These are phyloP conservation scores for Rhagophthalmus giganteus DNA, from an alignment of 2,888 invertebrate genomes.

Conservation along the genomic window DNA sequence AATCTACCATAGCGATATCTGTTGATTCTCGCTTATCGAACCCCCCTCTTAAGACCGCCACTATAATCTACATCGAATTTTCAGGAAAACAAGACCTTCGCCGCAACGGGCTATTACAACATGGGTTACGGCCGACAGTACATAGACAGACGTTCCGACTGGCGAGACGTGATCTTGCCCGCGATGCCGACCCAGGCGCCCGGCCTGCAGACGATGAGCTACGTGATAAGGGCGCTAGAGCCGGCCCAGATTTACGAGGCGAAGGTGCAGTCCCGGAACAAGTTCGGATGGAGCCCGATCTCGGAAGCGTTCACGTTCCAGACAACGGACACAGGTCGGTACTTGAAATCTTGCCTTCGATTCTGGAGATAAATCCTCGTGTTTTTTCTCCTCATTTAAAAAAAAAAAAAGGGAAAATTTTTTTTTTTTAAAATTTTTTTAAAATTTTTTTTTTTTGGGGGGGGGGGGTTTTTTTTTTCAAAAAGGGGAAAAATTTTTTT, in stretches of 20 bases:
- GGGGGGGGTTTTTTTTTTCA: no score
- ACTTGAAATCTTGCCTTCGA: no score
- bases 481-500: no score
- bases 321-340: constrained; percentile 66
- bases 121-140: constrained; percentile 48
- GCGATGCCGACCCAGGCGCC: constrained; percentile 55
- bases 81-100: constrained; percentile 51
- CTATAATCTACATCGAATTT: constrained; percentile 9
- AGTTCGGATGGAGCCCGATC: constrained; percentile 68
- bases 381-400: no score
- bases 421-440: no score
- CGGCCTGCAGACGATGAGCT: constrained; percentile 66
- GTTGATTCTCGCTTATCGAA: not conserved
- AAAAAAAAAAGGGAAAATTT: no score
- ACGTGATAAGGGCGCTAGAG: constrained; percentile 67
- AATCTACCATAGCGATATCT: no score
- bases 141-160: constrained; percentile 57
- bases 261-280: constrained; percentile 67
- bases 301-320: constrained; percentile 66
- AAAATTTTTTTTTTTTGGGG: no score
- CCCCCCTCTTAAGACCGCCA: not conserved
- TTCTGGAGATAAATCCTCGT: no score
- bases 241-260: constrained; percentile 69
- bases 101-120: constrained; percentile 42
- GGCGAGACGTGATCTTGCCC: constrained; percentile 63